Evolutionary conservation across 2,113 vertebrate genomes (phyloP), one percentile per base, ranked within the genome.

Genomic region (Etia nguti): DNA sequence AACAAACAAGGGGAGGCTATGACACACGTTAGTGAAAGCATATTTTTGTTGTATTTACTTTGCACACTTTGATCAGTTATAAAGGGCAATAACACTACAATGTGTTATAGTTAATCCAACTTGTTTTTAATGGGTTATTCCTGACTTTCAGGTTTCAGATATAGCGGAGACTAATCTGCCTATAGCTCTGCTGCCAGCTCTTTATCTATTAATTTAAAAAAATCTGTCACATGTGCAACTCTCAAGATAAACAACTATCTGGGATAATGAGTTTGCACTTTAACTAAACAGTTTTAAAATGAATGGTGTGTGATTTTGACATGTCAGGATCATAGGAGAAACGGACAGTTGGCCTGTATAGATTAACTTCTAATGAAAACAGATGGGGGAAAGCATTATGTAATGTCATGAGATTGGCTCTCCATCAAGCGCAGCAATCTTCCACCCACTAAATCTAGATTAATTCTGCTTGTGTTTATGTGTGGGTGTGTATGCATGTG

Each of bases 371-470:
- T 97, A 96, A 96, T 96, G 96, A 96, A 95, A 95, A 62, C 82
- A 88, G 85, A 91, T 77, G 18, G 70, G 15, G 92, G 94, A 93
- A 94, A 88, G 93, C 94, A 95, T 97, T 97, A 97, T 95, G 93
- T 97, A 97, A 97, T 92, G 89, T 86, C 95, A 93, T 77, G 43
- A 77, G 70, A 29, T 20, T 77, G 70, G 70, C 70, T 31, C 43
- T 18, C 13, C 24, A 77, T 50, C 24, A 50, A 77, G 26, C 10
- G 4, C 70, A 75, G 70, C 70, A 77, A 77, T 50, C 70, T 77
- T 77, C 46, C 46, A 50, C 70, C 4, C 70, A 26, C 68, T 46
- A 75, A 75, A 50, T 77, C 70, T 48, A 77, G 70, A 77, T 77
- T 77, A 77, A 77, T 75, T 75, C 70, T 50, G 43, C 24, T 18